These are phyloP conservation scores for Ciconia maguari DNA, from an alignment of 2,113 vertebrate genomes.

Conservation along the genomic window DNA sequence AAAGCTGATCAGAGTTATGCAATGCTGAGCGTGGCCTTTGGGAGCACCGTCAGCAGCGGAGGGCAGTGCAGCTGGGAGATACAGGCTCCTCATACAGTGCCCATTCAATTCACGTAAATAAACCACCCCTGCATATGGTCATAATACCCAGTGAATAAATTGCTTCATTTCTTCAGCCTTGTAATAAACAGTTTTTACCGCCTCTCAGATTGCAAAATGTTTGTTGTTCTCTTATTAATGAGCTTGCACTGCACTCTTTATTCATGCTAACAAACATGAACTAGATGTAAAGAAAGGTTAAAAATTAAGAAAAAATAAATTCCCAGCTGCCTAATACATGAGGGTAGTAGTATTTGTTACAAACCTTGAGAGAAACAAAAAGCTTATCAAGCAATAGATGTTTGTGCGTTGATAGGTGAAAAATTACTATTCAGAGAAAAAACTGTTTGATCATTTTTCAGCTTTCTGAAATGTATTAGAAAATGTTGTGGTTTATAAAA, in stretches of 20 bases:
- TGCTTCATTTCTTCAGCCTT: neutral
- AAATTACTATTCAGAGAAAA: neutral
- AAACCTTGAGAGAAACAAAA: neutral
- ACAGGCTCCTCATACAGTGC: neutral
- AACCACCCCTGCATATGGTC: neutral
- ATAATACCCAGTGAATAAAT: neutral
- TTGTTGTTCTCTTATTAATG: neutral
- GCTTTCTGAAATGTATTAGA: neutral
- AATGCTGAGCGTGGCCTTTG: rapidly evolving
- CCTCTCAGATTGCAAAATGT: neutral
- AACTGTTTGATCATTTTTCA: neutral
- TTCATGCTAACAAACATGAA: neutral
- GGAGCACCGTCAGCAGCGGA: rapidly evolving
- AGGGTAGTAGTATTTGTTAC: neutral
- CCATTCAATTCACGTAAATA: neutral
- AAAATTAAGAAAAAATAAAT: neutral
- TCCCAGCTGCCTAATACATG: neutral
- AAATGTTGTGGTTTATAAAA: neutral
- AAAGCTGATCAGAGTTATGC: neutral
- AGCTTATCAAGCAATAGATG: neutral
- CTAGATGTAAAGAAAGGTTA: neutral
- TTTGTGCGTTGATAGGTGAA: neutral
- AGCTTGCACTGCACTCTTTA: neutral
- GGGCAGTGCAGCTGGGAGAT: neutral
- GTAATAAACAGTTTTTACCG: neutral